Conservation (phyloP, 2,797 vertebrate genomes). For the Rhynchotus rufescens region DNA sequence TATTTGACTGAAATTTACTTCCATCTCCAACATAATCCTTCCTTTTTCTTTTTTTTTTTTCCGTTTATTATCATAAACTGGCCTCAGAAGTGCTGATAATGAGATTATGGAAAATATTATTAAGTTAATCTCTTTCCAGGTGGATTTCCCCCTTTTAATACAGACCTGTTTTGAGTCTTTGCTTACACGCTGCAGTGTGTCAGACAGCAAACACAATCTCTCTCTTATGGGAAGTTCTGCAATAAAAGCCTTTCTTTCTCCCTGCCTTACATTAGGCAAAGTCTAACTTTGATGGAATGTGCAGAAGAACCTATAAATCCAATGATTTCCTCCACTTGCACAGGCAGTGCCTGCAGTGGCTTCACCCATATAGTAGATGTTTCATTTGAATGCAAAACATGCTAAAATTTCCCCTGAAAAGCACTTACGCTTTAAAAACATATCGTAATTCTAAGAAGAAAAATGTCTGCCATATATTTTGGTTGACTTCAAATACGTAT, state of each 20-base stretch:
- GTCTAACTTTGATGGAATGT: constrained; percentile 21
- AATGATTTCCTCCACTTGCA: background rate
- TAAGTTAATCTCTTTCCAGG: constrained; percentile 22
- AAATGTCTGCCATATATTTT: constrained; percentile 35
- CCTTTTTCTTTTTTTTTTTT: background rate
- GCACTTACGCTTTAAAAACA: constrained; percentile 44
- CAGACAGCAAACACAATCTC: background rate
- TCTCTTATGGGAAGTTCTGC: background rate
- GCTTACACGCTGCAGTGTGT: background rate
- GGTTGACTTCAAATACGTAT: constrained; percentile 60
- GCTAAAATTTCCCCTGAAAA: constrained; percentile 45
- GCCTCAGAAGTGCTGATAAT: constrained; percentile 66
- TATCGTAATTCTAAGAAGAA: constrained; percentile 34
- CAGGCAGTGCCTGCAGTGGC: background rate
- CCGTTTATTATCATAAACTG: constrained; percentile 62
- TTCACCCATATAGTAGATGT: background rate
- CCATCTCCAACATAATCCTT: constrained; percentile 9
- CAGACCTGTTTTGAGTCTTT: background rate
- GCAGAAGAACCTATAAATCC: constrained; percentile 36
- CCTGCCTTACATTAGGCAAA: background rate
- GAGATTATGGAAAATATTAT: constrained; percentile 47
- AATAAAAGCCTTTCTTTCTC: background rate
- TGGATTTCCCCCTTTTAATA: background rate
- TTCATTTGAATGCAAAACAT: constrained; percentile 50
- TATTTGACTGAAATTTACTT: constrained; percentile 63